phyloP scores from a whole-genome alignment of 30 jellyfish, hydroid and myxozoan genomes.

The Sanderia malayensis region DNA sequence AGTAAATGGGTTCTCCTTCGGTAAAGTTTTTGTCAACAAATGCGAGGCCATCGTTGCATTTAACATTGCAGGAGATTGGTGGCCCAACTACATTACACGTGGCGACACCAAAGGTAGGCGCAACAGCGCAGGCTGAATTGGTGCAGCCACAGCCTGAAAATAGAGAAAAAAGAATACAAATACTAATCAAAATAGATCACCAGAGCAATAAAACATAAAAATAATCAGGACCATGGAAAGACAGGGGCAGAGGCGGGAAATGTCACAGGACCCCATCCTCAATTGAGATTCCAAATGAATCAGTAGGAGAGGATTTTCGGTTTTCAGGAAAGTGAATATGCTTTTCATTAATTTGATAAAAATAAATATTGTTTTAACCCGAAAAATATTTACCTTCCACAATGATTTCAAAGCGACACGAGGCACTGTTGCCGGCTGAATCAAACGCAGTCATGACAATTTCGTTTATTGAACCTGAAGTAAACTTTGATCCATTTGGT shows the following conservation, averaged over 20 bases:
- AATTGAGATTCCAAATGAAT: too few relatives aligned
- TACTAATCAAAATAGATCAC: too few relatives aligned
- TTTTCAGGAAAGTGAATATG: too few relatives aligned
- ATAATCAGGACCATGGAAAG: too few relatives aligned
- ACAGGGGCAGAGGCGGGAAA: too few relatives aligned
- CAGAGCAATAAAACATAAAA: too few relatives aligned
- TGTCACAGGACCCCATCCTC: too few relatives aligned
- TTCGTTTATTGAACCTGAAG: slow-evolving; percentile 61
- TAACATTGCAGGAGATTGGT: slow-evolving; percentile 65
- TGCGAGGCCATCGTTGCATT: slow-evolving; percentile 43
- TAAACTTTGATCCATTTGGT: slow-evolving; percentile 76
- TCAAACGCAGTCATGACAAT: slow-evolving; percentile 72
- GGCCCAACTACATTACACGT: slow-evolving; percentile 58
- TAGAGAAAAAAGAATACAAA: too few relatives aligned
- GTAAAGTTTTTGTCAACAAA: slow-evolving; percentile 43
- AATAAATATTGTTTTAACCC: too few relatives aligned
- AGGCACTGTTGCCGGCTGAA: slow-evolving; percentile 62
- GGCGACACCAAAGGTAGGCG: slow-evolving; percentile 73
- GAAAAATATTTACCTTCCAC: slow-evolving; percentile 81
- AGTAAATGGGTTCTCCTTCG: slow-evolving; percentile 19
- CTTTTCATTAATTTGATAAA: too few relatives aligned
- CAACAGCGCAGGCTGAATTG: slow-evolving; percentile 53
- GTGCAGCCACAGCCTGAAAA: slow-evolving; percentile 92
- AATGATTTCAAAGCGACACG: slow-evolving; percentile 78
- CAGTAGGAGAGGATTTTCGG: too few relatives aligned